Base-by-base conservation (phyloP, 2,888 invertebrate species). In the Tenthredo amoena region DNA sequence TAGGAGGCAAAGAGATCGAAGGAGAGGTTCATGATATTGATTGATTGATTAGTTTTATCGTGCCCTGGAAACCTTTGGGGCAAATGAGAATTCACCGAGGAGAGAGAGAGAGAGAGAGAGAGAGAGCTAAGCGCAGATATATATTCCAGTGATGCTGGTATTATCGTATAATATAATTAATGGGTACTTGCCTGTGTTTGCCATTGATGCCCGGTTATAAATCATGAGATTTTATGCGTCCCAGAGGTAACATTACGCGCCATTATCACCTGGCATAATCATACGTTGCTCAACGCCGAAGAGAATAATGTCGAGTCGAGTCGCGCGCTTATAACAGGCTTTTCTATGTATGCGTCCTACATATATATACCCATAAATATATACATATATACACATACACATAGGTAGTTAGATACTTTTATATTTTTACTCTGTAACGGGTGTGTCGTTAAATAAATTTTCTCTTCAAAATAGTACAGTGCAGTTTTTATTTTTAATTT, bases 111-210 rank as follows among this genome's bases (percentile, higher is more conserved):
- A 18, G 50, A 55, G 55, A n/a, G 18, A 55, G 55, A 7, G 18
- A 12, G 34, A 6, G 31, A 15, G n/a, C n/a, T 55, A 18, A 34
- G 26, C 68, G 68, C 68, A 71, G 37, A 34, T 71, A 74, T 71
- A 74, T 74, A 74, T 74, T 34, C 40, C 26, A 43, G 71, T 40
- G 47, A 50, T 55, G 50, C 77, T 15, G n/a, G 81, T 62, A 77
- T 77, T 77, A 77, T 77, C 77, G 84, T 83, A 86, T 84, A 86
- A 87, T 87, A 87, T 87, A 87, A 87, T 87, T 87, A 87, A 87
- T 87, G 87, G 85, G 84, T 37, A 81, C 85, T 85, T 86, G 86
- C 84, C 72, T 82, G 87, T 85, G 87, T 86, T 85, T 85, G 87
- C 87, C 85, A 87, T 86, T 86, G 87, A 87, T 87, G 87, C 87